Evolutionary conservation across 2,888 invertebrate genomes (phyloP), one percentile per base, ranked within the genome.

Genomic region (Ectemnius lituratus): DNA sequence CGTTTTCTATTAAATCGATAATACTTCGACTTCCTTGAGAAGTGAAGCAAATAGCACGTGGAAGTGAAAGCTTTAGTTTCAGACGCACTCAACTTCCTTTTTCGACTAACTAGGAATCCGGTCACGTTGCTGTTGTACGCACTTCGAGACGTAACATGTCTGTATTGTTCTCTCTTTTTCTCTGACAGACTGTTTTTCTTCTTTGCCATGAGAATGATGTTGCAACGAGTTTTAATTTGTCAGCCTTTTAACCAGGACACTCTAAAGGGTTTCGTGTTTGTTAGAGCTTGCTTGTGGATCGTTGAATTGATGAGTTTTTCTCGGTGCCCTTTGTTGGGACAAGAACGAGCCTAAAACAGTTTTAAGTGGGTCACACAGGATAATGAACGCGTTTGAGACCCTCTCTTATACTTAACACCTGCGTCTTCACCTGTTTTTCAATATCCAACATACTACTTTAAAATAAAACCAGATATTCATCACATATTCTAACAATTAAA

Each of bases 11-110:
- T 1, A 11, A 6, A 6, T 37, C 37, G 8, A 37, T 52, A 52
- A 52, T 52, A 8, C 8, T 52, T 16, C 4, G 6, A 52, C 16
- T 52, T 52, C 16, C 52, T 52, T 1, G 8, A 11, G 37, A 6
- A 11, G 37, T 0, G 8, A 8, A 37, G 37, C 37, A n/a, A 47
- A 5, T 5, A n/a, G n/a, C 52, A 14, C n/a, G 52, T 52, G 52
- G n/a, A 52, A 52, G 52, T 52, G 52, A 52, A 52, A 52, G 52
- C n/a, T 52, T 52, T 14, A 52, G 14, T 52, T 52, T 52, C 52
- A 16, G 16, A 6, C 52, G 52, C 16, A 52, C n/a, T 16, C 52
- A 6, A 52, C 16, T 52, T 52, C 52, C 52, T 52, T 52, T 16
- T 5, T 16, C 16, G 13, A 52, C 52, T 52, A 14, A 14, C 52